Evolutionary conservation across 2,888 invertebrate species (phyloP), one percentile per base, ranked within the genome.

Genomic region (Cryptophagus acutangulus): DNA sequence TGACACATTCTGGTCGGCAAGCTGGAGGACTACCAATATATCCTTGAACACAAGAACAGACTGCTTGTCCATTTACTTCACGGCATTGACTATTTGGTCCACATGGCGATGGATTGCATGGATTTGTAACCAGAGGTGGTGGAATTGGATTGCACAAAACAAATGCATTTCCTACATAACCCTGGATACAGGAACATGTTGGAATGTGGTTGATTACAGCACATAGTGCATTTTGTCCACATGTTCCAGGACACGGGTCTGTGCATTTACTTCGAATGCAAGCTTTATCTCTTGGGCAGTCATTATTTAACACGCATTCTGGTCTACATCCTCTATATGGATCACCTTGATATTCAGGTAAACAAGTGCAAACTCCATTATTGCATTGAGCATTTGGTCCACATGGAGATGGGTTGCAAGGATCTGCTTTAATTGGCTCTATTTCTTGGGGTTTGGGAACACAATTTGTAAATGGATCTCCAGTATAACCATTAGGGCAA

Each of bases 181-280:
- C 83, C 40, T 72, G 65, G 3, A 81, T 77, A 57, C 86, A 86
- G 54, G 78, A 78, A 58, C 86, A 86, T 76, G 82, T 84, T 1
- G 86, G 84, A 40, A 85, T 76, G 54, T 87, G 87, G 62, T 87
- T 87, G 17, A 84, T 72, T 2, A 86, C 85, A 52, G 78, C 76
- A 58, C 89, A 90, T 35, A 79, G 63, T 1, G 89, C 87, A 60
- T 82, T 84, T 36, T 70, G 65, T 0, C 87, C 89, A 63, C 90
- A 90, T 14, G 83, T 84, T 45, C 82, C 82, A 5, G 82, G 79
- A 55, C 90, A 89, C 33, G 89, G 88, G 63, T 87, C 82, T 34
- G 72, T 63, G 61, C 89, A 90, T 67, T 87, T 86, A 60, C 81
- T 83, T 53, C 74, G 73, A 1, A 78, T 71, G 58, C 87, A 88